Percentiles rank a stretch among this genome's conserved stretches.
These are phyloP conservation scores for Margaritifera margaritifera DNA, from an alignment of 2,888 invertebrate species.

Conservation along the genomic window DNA sequence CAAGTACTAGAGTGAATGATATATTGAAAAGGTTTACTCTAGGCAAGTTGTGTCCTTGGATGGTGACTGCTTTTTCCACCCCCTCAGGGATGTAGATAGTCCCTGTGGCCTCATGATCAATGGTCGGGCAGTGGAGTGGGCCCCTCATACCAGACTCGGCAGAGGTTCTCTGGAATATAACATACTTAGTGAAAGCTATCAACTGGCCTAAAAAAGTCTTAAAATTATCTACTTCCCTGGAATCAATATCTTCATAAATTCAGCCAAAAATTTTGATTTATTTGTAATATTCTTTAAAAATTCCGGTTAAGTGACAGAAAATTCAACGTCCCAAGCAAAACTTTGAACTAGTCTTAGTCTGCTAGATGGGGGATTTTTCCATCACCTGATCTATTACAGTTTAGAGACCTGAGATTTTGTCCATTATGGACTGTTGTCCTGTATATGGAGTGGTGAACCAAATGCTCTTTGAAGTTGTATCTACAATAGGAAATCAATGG, in stretches of 20 bases:
- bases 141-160: slow-evolving; percentile 48
- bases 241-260: too few relatives aligned
- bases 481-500: too few relatives aligned
- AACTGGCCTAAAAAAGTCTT: background rate
- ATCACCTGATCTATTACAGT: background rate
- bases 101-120: slow-evolving; percentile 49
- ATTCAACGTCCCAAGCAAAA: too few relatives aligned
- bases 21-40: slow-evolving; percentile 23
- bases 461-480: too few relatives aligned
- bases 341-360: too few relatives aligned
- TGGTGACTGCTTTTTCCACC: slow-evolving; percentile 43
- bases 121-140: slow-evolving; percentile 55
- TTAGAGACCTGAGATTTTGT: background rate
- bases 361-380: too few relatives aligned
- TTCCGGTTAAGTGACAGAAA: too few relatives aligned
- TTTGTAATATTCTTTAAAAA: too few relatives aligned
- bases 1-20: too few relatives aligned
- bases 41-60: slow-evolving; percentile 59
- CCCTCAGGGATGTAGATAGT: slow-evolving; percentile 55
- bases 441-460: too few relatives aligned
- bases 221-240: background rate
- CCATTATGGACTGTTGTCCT: background rate
- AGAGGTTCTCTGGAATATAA: slow-evolving; percentile 34
- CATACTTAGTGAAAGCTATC: background rate
- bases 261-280: too few relatives aligned